A percentile compares a stretch with the other conserved stretches of the same genome.
phyloP scores from a whole-genome alignment of 1,140 invertebrate genomes.

The Drosophila teissieri region DNA sequence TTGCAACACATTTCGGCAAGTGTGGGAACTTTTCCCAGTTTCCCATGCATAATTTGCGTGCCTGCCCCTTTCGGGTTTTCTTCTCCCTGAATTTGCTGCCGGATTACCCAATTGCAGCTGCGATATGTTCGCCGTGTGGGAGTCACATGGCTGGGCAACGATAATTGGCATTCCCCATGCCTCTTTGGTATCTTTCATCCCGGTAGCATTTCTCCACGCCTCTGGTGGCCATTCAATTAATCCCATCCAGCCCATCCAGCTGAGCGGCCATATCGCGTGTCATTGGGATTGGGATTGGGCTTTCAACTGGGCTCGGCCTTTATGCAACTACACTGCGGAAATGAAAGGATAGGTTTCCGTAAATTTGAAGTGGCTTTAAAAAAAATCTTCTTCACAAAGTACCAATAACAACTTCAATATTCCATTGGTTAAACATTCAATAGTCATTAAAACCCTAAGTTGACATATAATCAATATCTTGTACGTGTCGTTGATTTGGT shows the following conservation, averaged over 20 bases:
- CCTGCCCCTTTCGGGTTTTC: conserved; percentile 36
- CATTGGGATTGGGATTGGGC: conserved; percentile 29
- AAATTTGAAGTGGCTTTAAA: too few relatives aligned
- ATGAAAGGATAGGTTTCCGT: background rate
- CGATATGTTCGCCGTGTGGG: conserved; percentile 43
- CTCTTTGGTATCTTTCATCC: conserved; percentile 23
- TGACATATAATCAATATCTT: too few relatives aligned
- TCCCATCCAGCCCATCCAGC: conserved; percentile 33
- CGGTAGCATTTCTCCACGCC: conserved; percentile 48
- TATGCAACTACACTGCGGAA: conserved; percentile 55
- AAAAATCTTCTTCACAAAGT: too few relatives aligned
- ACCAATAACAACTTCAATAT: background rate
- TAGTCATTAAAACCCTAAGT: too few relatives aligned
- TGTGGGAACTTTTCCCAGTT: conserved; percentile 66
- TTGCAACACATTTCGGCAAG: conserved; percentile 73
- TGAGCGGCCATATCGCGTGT: conserved; percentile 63
- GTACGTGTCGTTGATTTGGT: too few relatives aligned
- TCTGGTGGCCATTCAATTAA: conserved; percentile 59
- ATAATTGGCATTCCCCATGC: conserved; percentile 48
- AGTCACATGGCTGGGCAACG: conserved; percentile 46
- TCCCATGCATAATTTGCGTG: conserved; percentile 42
- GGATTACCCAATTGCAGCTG: conserved; percentile 50
- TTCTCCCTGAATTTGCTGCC: conserved; percentile 28
- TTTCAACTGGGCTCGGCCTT: conserved; percentile 31
- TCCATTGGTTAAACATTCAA: too few relatives aligned